Evolutionary conservation across 2,888 invertebrate species (phyloP).

Genomic region (Choristoneura rosaceana): DNA sequence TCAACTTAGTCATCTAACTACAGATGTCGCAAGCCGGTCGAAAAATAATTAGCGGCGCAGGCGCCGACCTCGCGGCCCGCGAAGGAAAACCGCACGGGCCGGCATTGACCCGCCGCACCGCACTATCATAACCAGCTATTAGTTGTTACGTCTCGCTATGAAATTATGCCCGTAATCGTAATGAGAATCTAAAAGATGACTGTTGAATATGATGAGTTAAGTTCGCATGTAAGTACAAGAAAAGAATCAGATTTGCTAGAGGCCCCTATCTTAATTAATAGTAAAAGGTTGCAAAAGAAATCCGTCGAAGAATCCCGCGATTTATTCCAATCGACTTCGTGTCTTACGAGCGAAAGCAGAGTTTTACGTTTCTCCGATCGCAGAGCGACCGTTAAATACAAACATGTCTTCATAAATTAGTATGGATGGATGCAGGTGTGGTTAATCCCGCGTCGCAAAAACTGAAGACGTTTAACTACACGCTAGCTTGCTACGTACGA

Average conservation of each 20-base stretch:
- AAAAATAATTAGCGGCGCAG: conserved; percentile 77
- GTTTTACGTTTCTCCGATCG: conserved; percentile 26
- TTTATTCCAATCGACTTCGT: conserved; percentile 24
- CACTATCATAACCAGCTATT: conserved; percentile 37
- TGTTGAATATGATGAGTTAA: conserved; percentile 10
- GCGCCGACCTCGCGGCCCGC: conserved; percentile 68
- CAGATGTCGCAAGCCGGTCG: conserved; percentile 71
- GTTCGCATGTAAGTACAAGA: not conserved
- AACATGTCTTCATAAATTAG: conserved; percentile 29
- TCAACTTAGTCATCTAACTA: conserved; percentile 59
- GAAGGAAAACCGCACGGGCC: conserved; percentile 72
- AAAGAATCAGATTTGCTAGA: not conserved
- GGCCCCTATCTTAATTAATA: not conserved
- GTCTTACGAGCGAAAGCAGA: conserved; percentile 22
- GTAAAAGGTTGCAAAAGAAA: conserved; percentile 13
- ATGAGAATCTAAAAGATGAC: conserved; percentile 39
- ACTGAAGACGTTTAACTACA: conserved; percentile 52
- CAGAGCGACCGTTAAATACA: conserved; percentile 21
- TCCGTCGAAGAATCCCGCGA: conserved; percentile 23
- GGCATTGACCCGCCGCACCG: conserved; percentile 70
- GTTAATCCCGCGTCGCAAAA: conserved; percentile 54
- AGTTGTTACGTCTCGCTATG: conserved; percentile 31
- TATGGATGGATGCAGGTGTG: conserved; percentile 35
- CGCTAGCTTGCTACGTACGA: conserved; percentile 50
- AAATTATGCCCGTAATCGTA: conserved; percentile 37